Evolutionary conservation across 2,113 vertebrate species (phyloP).

Genomic region (Poicephalus meyeri): DNA sequence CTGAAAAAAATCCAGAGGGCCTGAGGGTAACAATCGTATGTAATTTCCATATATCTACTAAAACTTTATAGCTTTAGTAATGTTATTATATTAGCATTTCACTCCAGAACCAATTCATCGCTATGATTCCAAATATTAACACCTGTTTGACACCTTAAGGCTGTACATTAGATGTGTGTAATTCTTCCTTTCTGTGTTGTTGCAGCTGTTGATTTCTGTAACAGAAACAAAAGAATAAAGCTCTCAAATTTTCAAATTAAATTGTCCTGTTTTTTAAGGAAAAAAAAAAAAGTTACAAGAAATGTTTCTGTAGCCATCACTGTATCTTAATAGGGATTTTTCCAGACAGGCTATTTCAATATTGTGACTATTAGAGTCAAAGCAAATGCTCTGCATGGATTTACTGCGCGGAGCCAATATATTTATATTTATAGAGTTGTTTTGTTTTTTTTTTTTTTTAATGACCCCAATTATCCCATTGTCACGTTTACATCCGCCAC

Average conservation of each 20-base stretch:
- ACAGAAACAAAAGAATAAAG: background rate
- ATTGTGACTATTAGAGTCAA: background rate
- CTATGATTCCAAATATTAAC: constrained; percentile 61
- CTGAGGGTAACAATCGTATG: constrained; percentile 76
- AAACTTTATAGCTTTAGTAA: constrained; percentile 74
- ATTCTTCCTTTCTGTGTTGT: background rate
- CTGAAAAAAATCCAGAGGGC: constrained; percentile 76
- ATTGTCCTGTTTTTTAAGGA: background rate
- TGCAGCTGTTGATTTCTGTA: constrained; percentile 15
- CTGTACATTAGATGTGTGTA: background rate
- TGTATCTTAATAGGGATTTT: background rate
- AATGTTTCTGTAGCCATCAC: background rate
- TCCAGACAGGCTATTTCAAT: background rate
- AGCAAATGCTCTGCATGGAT: background rate
- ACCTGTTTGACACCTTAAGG: constrained; percentile 68
- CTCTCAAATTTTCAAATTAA: background rate
- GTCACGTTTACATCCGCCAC: background rate
- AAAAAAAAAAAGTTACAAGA: background rate
- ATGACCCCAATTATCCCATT: constrained; percentile 34
- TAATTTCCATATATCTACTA: constrained; percentile 79
- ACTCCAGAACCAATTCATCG: constrained; percentile 59
- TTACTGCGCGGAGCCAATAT: background rate
- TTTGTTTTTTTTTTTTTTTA: background rate
- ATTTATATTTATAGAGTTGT: background rate
- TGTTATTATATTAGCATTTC: constrained; percentile 70